Evolutionary conservation across 2,113 vertebrate species (phyloP), one percentile per base, ranked within the genome.

Genomic region (Lagopus leucura): DNA sequence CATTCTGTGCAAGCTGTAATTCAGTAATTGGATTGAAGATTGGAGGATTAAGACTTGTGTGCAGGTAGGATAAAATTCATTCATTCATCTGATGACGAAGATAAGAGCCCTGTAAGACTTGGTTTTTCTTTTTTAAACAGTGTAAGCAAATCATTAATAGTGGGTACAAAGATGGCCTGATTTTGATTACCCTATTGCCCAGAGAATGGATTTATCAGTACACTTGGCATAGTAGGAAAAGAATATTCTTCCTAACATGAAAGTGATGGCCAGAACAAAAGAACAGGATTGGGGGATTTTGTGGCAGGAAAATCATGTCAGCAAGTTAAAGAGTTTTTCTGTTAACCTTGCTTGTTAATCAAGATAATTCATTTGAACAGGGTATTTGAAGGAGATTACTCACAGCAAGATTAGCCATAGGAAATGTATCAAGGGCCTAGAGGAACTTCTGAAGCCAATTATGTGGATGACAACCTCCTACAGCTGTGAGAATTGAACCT

Each of bases 331-430:
- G 75, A 60, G 75, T 18, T 86, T 90, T 83, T 90, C 47, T 86
- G 60, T 88, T 93, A 92, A 88, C 88, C 76, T 88, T 78, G 57
- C 76, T 94, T 80, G 90, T 93, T 96, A 93, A 95, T 95, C 86
- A 86, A 86, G 92, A 86, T 90, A 93, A 94, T 95, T 95, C 86
- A 38, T 61, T 36, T 86, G 93, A 96, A 48, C 83, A 81, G 96
- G 94, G 43, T 93, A 83, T 93, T 90, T 93, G 93, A 86, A 92
- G 90, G 92, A 80, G 94, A 95, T 95, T 93, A 92, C 93, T 95
- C 94, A 47, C 93, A 95, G 88, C 61, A 28, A 94, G 96, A 81
- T 94, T 67, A 96, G 63, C 96, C 65, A 45, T 93, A 88, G 94
- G 88, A 94, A 93, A 83, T 81, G 10, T 5, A 90, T 64, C 80